Base-by-base conservation (phyloP, 2,888 invertebrate genomes). In the Tenthredo distinguenda region DNA sequence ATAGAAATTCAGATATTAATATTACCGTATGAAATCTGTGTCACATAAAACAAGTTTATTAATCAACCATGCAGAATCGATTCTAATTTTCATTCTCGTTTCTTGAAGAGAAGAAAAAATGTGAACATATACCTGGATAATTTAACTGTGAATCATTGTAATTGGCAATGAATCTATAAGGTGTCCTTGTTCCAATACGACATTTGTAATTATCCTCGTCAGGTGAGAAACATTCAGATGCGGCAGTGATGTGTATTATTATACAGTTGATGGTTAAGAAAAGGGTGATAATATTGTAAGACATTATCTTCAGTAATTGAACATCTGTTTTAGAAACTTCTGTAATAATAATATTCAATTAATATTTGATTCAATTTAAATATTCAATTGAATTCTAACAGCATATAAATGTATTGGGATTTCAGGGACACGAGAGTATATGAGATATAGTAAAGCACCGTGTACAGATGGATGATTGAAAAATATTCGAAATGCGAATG, bases 111-210 rank as follows among this genome's bases (percentile, higher is more conserved):
- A 47, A 10, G 10, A 10, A 47, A 47, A 12, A 47, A 47, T 47
- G 9, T 47, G 1, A 0, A 6, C 4, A 55, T 18, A 55, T 94
- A 96, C 97, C 95, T 91, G 95, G 93, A 93, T 94, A 96, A 87
- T 94, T 92, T 83, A 96, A 93, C 89, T 94, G 94, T 34, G 95
- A 94, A 89, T 96, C 95, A 93, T 96, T 95, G 88, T 94, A 94
- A 92, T 97, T 97, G 74, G 94, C 95, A 87, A 96, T 94, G 90
- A 95, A 95, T 89, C 97, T 95, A 91, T 97, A 97, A 0, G 97
- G 96, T 12, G 97, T 96, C 91, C 96, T 96, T 10, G 96, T 95
- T 62, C 95, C 95, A 85, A 97, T 94, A 93, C 95, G 94, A 85
- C 94, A 92, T 88, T 95, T 83, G 90, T 91, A 87, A 86, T 88